Evolutionary conservation across 2,888 invertebrate genomes (phyloP).

Genomic region (Cosmia pyralina): DNA sequence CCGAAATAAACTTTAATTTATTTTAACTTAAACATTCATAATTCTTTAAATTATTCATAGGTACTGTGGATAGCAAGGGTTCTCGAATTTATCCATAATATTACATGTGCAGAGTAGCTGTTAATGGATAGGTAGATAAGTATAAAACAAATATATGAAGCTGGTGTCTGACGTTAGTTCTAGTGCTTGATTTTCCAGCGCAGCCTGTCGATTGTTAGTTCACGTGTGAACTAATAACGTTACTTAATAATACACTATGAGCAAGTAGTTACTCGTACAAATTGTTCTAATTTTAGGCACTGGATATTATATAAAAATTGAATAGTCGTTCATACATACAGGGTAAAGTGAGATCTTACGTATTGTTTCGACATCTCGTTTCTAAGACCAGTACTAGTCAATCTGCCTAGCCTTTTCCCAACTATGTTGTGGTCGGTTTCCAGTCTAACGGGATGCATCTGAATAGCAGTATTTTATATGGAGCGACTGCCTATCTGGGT

Average conservation of each 20-base stretch:
- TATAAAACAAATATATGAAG: slow-evolving; percentile 30
- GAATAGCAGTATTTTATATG: no score
- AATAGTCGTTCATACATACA: neutral
- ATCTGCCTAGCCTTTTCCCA: no score
- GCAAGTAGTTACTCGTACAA: neutral
- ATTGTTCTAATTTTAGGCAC: slow-evolving; percentile 18
- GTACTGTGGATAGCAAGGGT: neutral
- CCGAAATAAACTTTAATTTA: neutral
- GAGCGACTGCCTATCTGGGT: no score
- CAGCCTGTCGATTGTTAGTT: slow-evolving; percentile 41
- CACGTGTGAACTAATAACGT: slow-evolving; percentile 35
- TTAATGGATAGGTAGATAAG: slow-evolving; percentile 33
- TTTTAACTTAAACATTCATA: slow-evolving; percentile 1
- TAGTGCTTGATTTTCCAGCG: slow-evolving; percentile 41
- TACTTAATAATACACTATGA: slow-evolving; percentile 25
- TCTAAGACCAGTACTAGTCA: no score
- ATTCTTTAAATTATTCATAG: neutral
- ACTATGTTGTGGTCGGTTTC: no score
- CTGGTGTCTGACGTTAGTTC: slow-evolving; percentile 8
- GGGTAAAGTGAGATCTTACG: no score
- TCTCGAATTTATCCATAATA: neutral
- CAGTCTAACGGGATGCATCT: no score
- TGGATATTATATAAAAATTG: neutral
- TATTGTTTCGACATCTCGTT: neutral
- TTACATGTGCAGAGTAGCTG: slow-evolving; percentile 1